A percentile compares a stretch with the other conserved stretches of the same genome.
Evolutionary conservation across 2,113 vertebrate species (phyloP).

Genomic region (Scortum barcoo): DNA sequence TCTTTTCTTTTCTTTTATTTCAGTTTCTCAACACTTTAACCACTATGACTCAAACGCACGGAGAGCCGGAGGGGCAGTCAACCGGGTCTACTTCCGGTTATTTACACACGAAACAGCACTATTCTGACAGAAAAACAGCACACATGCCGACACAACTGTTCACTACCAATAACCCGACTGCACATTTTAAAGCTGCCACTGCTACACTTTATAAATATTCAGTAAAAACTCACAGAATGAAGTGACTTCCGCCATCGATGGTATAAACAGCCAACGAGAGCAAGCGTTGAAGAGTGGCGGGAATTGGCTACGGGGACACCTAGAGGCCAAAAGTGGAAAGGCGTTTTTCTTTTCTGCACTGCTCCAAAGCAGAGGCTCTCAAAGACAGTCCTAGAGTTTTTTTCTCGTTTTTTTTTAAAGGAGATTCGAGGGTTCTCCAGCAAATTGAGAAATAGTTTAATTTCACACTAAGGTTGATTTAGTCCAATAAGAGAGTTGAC

Average conservation of each 20-base stretch:
- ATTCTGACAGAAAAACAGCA: not conserved
- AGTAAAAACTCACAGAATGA: slow-evolving; percentile 47
- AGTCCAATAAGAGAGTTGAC: not conserved
- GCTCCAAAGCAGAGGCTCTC: not conserved
- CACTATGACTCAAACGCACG: not conserved
- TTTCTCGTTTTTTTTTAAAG: too few relatives aligned
- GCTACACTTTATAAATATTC: not conserved
- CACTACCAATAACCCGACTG: not conserved
- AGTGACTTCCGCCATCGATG: not conserved
- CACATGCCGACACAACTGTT: not conserved
- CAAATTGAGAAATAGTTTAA: slow-evolving; percentile 7
- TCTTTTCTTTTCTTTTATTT: too few relatives aligned
- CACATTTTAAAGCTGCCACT: not conserved
- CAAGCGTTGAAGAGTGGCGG: not conserved
- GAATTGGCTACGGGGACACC: slow-evolving; percentile 52
- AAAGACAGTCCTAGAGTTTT: not conserved
- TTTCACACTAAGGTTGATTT: not conserved
- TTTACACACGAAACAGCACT: not conserved
- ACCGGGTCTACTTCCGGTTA: not conserved
- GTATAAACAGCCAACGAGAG: slow-evolving; percentile 62
- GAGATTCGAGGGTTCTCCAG: not conserved
- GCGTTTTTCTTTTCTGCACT: not conserved
- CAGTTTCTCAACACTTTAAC: not conserved
- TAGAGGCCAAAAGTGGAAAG: slow-evolving; percentile 57
- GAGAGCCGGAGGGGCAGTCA: not conserved